Base-by-base conservation (phyloP, 2,888 invertebrate genomes). In the Standfussiana lucernea region DNA sequence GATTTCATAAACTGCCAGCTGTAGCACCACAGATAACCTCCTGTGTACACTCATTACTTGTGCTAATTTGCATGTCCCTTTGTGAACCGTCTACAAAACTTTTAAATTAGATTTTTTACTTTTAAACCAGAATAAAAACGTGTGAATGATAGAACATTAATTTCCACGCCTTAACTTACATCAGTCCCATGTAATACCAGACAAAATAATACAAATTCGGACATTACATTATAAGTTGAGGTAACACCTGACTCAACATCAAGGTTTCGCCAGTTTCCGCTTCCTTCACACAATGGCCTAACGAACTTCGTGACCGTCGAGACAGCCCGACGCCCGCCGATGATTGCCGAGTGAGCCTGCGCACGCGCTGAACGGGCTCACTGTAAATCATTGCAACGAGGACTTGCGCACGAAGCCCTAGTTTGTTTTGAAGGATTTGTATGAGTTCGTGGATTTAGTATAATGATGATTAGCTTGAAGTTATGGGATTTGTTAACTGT, bases 251-350 rank as follows among this genome's bases (percentile, higher is more conserved):
- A 40, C 62, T 64, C n/a, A 40, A 37, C 28, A 62, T 79, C 83
- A 86, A 88, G 88, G 88, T 84, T 80, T 74, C 62, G 53, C 62
- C 45, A 66, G 82, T 83, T 89, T 88, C 86, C 86, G 82, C 86
- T 89, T 85, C 82, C 85, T 80, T 74, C 61, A 73, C 64, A 80
- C 80, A 83, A 82, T 82, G 37, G 71, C 65, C 73, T 84, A 89
- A 88, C 80, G 79, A 85, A 83, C 75, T 79, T 89, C 89, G 89
- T 89, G 89, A 88, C 83, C 65, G 85, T 35, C 85, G 89, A 90
- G 91, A 91, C 91, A 87, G 85, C 56, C 79, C 81, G 91, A 90
- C 91, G 91, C 90, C 90, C 40, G 72, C 75, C 88, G 89, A 87
- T 90, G 83, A 83, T 86, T 89, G 85, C 88, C 86, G 83, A 88